These are phyloP conservation scores for Dermatemys mawii DNA, from an alignment of 2,113 vertebrate genomes.

Conservation along the genomic window DNA sequence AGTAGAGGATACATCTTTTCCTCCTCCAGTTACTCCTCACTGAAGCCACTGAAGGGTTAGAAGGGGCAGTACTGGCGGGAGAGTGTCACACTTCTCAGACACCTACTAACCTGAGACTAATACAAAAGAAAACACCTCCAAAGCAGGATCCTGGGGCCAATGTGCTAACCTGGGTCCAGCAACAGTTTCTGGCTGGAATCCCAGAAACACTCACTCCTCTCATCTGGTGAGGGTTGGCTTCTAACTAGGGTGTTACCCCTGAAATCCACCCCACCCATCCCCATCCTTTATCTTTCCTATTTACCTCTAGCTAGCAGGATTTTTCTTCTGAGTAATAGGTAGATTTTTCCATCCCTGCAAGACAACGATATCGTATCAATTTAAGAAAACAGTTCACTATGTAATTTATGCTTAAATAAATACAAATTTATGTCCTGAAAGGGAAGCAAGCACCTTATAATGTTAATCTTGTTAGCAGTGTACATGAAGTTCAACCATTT, in stretches of 20 bases:
- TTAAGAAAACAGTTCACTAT: background rate
- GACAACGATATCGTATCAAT: background rate
- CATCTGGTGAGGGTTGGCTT: background rate
- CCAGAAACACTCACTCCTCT: background rate
- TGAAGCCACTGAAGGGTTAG: background rate
- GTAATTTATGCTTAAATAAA: background rate
- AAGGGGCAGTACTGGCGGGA: background rate
- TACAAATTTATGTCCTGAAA: background rate
- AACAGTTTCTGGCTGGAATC: background rate
- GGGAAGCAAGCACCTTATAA: background rate
- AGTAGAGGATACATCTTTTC: background rate
- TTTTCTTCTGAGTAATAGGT: background rate
- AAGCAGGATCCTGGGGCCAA: background rate
- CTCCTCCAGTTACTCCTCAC: background rate
- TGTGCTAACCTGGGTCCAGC: background rate
- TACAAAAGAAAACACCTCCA: background rate
- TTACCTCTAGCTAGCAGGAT: background rate
- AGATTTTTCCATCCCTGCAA: slow-evolving; percentile 1
- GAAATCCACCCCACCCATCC: background rate
- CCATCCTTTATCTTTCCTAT: slow-evolving; percentile 16
- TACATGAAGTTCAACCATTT: background rate
- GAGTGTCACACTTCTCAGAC: slow-evolving; percentile 5
- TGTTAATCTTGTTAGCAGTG: background rate
- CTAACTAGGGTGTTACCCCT: background rate
- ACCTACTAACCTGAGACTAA: background rate